A percentile compares a stretch with the other conserved stretches of the same genome.
Evolutionary conservation across 2,113 vertebrate species (phyloP).

Genomic region (Aptenodytes patagonicus): DNA sequence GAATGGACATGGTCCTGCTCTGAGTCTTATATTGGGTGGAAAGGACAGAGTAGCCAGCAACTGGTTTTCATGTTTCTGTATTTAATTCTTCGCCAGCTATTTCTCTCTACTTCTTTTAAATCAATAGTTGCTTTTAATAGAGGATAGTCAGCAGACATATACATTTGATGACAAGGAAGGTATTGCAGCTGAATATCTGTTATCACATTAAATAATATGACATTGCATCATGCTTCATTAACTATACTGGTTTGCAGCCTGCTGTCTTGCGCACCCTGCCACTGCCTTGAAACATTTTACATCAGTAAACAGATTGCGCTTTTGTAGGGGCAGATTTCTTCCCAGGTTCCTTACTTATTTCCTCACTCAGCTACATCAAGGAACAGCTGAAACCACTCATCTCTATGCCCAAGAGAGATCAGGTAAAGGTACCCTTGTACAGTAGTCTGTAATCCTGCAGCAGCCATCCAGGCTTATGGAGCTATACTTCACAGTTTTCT

Average conservation of each 20-base stretch:
- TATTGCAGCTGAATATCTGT: neutral
- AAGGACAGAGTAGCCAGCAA: neutral
- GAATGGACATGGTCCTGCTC: neutral
- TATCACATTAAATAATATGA: neutral
- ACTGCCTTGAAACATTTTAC: neutral
- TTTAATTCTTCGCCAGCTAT: neutral
- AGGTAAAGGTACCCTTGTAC: no score
- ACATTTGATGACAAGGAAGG: neutral
- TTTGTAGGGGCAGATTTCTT: neutral
- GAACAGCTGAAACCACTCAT: neutral
- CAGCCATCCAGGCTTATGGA: neutral
- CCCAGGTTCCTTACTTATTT: neutral
- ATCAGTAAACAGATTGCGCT: accelerated
- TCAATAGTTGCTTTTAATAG: neutral
- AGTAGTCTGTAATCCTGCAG: neutral
- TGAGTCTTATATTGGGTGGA: neutral
- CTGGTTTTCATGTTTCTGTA: neutral
- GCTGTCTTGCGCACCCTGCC: neutral
- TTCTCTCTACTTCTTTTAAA: neutral
- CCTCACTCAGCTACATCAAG: neutral
- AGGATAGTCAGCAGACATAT: neutral
- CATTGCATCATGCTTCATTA: neutral
- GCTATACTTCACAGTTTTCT: neutral
- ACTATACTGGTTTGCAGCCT: neutral
- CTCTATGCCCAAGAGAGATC: neutral